Evolutionary conservation across 2,888 invertebrate species (phyloP), one percentile per base, ranked within the genome.

Genomic region (Andrena haemorrhoa): DNA sequence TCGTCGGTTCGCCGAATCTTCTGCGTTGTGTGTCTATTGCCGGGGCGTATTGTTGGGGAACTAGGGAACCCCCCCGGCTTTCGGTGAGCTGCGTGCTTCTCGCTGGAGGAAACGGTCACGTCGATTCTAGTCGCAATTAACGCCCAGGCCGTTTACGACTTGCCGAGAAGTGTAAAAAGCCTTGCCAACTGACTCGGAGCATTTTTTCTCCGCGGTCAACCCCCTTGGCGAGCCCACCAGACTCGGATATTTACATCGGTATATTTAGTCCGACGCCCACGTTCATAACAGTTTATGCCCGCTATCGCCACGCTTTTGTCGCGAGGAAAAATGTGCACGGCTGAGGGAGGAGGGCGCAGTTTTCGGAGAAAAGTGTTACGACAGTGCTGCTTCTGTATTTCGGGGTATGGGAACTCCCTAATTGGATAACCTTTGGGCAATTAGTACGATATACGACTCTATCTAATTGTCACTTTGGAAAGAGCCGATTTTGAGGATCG

Each of bases 231-330:
- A 77, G 87, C 88, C 70, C 69, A 29, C 73, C 78, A 71, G 60
- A 60, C 79, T 47, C 53, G 79, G 69, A 86, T 91, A 92, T 92
- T 91, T 92, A 91, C 91, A 91, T 90, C 87, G 90, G 89, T 91
- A 91, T 91, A 92, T 92, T 91, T 92, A 91, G 91, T 91, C 91
- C 89, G 84, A 83, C 86, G 89, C 90, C 88, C 89, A 89, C 88
- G 88, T 89, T 90, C 89, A 88, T 90, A 91, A 89, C 90, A 88
- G 90, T 90, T 91, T 90, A 88, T 85, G 86, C 74, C 74, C 76
- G 85, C 85, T 83, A 86, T 89, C 83, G 86, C 68, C 68, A 65
- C 73, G 75, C 88, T 88, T 88, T 88, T 88, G 88, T 87, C 87
- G 76, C 80, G 53, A 35, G 53, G 72, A 76, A 73, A 53, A 70